Evolutionary conservation across 2,113 vertebrate species (phyloP), one percentile per base, ranked within the genome.

Genomic region (Dromiciops gliroides): DNA sequence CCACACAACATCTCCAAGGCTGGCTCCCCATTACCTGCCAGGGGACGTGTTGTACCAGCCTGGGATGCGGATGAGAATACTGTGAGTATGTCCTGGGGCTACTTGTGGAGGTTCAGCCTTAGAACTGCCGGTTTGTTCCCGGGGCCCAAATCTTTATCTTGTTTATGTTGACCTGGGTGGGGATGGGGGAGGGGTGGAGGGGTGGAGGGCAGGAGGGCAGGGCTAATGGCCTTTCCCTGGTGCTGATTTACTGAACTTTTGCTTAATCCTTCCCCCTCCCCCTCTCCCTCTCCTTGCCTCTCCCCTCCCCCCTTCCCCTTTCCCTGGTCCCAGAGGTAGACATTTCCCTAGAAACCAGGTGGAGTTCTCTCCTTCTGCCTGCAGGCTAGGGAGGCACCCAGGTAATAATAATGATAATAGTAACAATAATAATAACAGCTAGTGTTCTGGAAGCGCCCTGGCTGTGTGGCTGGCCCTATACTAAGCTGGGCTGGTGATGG

Each of bases 21-120:
- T 93, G 89, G 48, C 22, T 93, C 96, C 96, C 92, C 6, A 2
- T 93, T 2, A 60, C 44, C 49, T 93, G n/a, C 48, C 60, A 48
- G n/a, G 50, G 4, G 5, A 48, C 48, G 48, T 92, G 3, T 49
- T 47, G 94, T 2, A 14, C 56, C 56, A 67, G 28, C 10, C 11
- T 3, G 56, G 28, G 56, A 60, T 37, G 10, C 16, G 56, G 37
- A 10, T 22, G 37, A 8, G 31, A n/a, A 16, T 19, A 31, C 12
- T 8, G 3, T 28, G 53, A 26, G 60, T 5, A 4, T n/a, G 67
- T 14, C 67, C 67, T 75, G 67, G 56, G 56, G 56, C 56, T 60
- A 2, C 56, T 52, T 52, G 22, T 23, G 23, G 23, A 24, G 51
- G 51, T 52, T 26, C 25, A 26, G 7, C 25, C 10, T 67, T 5